phyloP scores from a whole-genome alignment of 2,797 vertebrate genomes.

The Platalea minor region DNA sequence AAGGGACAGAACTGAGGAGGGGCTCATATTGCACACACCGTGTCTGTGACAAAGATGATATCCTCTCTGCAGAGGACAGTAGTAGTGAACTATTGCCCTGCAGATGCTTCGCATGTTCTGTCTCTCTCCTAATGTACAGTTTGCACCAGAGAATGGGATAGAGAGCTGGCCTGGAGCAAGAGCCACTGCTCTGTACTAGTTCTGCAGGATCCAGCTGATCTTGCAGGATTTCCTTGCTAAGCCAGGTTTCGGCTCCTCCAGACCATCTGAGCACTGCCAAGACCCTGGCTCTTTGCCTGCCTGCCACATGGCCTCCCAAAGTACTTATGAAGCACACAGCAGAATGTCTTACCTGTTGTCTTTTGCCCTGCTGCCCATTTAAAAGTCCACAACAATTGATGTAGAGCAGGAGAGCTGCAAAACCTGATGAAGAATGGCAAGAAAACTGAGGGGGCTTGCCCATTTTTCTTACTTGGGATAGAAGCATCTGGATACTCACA shows the following conservation, averaged over 20 bases:
- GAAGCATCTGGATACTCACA: neutral
- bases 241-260: neutral
- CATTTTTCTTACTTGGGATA: neutral
- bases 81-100: neutral
- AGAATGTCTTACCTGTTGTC: neutral
- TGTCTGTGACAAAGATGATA: neutral
- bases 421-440: neutral
- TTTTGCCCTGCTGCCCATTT: neutral
- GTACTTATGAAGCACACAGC: neutral
- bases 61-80: neutral
- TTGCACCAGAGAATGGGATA: neutral
- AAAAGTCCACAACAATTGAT: neutral
- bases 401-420: neutral
- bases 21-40: neutral
- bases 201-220: neutral
- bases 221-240: neutral
- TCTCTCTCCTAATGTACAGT: neutral
- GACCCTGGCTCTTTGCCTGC: neutral
- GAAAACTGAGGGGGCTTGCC: neutral
- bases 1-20: neutral
- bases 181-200: neutral
- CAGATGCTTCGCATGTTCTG: neutral
- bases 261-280: neutral
- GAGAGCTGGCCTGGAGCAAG: neutral
- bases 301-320: neutral